Evolutionary conservation across 2,888 invertebrate genomes (phyloP).

Genomic region (Laspeyria flexula): DNA sequence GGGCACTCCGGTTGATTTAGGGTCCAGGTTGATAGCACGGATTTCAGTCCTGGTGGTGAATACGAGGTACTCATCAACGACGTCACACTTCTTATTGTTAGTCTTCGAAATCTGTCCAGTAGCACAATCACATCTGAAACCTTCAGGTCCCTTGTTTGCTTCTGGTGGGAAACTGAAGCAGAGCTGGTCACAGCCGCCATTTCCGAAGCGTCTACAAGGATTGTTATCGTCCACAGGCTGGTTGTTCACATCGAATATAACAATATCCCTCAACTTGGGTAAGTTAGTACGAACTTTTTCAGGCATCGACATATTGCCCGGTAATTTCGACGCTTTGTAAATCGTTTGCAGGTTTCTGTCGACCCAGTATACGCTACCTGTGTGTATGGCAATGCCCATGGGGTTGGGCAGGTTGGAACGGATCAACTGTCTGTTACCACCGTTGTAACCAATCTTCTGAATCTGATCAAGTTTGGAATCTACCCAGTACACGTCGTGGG

Average conservation of each 20-base stretch:
- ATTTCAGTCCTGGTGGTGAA: slow-evolving; percentile 98
- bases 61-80: slow-evolving; percentile 95
- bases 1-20: slow-evolving; percentile 92
- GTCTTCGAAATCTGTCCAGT: slow-evolving; percentile 91
- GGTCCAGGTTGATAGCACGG: slow-evolving; percentile 95
- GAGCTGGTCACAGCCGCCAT: slow-evolving; percentile 96
- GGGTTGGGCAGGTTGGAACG: slow-evolving; percentile 96
- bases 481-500: slow-evolving; percentile 99
- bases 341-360: slow-evolving; percentile 95
- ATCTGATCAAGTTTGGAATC: slow-evolving; percentile 98
- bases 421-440: slow-evolving; percentile 93
- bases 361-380: slow-evolving; percentile 96
- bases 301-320: slow-evolving; percentile 90
- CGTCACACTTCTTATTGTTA: slow-evolving; percentile 91
- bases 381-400: slow-evolving; percentile 96
- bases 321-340: slow-evolving; percentile 92
- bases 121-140: slow-evolving; percentile 95
- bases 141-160: slow-evolving; percentile 72
- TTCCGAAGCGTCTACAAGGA: slow-evolving; percentile 91
- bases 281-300: slow-evolving; percentile 93
- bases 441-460: slow-evolving; percentile 94
- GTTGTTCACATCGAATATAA: slow-evolving; percentile 94
- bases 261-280: slow-evolving; percentile 94
- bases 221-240: slow-evolving; percentile 94
- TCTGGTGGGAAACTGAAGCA: slow-evolving; percentile 97